phyloP scores from a whole-genome alignment of 2,113 vertebrate genomes.

The Porphyrio hochstetteri region DNA sequence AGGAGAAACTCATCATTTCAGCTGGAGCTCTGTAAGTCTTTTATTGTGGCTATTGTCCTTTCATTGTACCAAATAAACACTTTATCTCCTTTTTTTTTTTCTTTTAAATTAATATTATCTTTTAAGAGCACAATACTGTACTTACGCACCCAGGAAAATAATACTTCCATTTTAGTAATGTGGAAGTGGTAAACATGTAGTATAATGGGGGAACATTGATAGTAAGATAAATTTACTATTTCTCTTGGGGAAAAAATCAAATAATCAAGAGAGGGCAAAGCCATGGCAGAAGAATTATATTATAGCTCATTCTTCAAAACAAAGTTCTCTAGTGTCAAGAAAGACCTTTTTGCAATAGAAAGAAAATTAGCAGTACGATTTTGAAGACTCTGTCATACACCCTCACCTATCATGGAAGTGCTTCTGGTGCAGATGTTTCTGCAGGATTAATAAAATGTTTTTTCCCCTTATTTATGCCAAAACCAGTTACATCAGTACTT shows the following conservation, averaged over 20 bases:
- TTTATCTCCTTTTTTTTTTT: background rate
- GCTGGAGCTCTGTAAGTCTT: background rate
- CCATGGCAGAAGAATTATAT: background rate
- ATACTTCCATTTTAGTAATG: background rate
- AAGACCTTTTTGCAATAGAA: background rate
- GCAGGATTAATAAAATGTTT: rapidly evolving
- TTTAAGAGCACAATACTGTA: background rate
- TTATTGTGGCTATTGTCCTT: conserved; percentile 4
- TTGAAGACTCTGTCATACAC: background rate
- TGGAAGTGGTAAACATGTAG: background rate
- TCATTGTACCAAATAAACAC: background rate
- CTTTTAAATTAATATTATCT: background rate
- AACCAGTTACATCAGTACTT: background rate
- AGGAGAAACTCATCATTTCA: conserved; percentile 33
- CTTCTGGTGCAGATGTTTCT: background rate
- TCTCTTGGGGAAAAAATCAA: background rate
- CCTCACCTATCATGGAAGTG: background rate
- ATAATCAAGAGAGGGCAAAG: background rate
- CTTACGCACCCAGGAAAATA: background rate
- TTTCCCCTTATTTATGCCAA: background rate
- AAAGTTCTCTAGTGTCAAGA: background rate
- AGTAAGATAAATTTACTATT: background rate
- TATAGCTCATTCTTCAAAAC: background rate
- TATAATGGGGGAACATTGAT: background rate
- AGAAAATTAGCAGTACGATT: background rate